These are phyloP conservation scores for Ameiurus melas DNA, from an alignment of 2,113 vertebrate genomes.

Conservation along the genomic window DNA sequence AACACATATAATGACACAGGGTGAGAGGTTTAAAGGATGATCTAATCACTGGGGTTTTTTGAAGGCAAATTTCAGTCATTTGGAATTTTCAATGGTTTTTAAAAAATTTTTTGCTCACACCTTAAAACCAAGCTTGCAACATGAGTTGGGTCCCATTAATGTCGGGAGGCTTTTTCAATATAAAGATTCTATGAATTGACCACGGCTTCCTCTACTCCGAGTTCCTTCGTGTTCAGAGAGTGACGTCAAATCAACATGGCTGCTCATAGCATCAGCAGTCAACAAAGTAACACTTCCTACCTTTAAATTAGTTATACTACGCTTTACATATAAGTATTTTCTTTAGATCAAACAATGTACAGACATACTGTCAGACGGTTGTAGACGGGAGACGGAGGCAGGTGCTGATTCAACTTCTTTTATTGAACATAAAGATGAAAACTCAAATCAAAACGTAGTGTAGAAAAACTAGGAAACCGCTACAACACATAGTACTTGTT, in stretches of 20 bases:
- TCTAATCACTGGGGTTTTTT: slow-evolving; percentile 13
- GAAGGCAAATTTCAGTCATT: slow-evolving; percentile 27
- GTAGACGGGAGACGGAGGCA: too few relatives aligned
- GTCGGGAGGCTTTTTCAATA: neutral
- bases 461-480: too few relatives aligned
- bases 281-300: neutral
- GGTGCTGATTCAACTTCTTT: too few relatives aligned
- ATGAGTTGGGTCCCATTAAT: neutral
- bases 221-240: neutral
- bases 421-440: too few relatives aligned
- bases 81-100: neutral
- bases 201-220: neutral
- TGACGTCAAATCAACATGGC: neutral
- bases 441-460: too few relatives aligned
- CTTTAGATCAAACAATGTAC: neutral
- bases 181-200: neutral
- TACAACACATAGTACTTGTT: too few relatives aligned
- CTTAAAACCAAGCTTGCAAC: neutral
- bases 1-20: slow-evolving; percentile 55
- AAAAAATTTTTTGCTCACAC: neutral
- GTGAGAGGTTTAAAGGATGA: slow-evolving; percentile 53
- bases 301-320: neutral
- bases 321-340: neutral
- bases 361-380: too few relatives aligned
- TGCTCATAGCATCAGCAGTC: neutral